Evolutionary conservation across 2,888 invertebrate species (phyloP).

Genomic region (Calameuta idolon): DNA sequence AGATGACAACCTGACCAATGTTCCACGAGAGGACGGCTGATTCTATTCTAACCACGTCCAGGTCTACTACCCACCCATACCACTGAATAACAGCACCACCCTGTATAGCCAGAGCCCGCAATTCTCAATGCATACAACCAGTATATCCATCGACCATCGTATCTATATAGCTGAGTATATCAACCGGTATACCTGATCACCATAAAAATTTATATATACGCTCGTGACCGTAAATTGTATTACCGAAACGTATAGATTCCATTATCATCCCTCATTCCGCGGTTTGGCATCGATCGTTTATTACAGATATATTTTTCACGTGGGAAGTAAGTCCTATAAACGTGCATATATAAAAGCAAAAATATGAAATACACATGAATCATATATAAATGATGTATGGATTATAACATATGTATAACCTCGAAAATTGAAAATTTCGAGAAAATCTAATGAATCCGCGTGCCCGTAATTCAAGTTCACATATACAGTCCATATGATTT

Average conservation of each 20-base stretch:
- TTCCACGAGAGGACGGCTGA: conserved; percentile 28
- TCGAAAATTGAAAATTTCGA: no score
- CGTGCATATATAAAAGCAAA: no score
- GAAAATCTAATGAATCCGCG: no score
- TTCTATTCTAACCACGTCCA: conserved; percentile 55
- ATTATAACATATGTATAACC: no score
- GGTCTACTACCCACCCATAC: conserved; percentile 20
- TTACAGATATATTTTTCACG: background rate
- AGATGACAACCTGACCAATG: no score
- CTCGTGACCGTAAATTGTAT: conserved; percentile 63
- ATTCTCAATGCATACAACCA: conserved; percentile 48
- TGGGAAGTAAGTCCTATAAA: background rate
- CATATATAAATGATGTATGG: background rate
- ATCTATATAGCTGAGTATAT: conserved; percentile 40
- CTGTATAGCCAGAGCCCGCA: conserved; percentile 29
- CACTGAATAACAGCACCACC: conserved; percentile 7
- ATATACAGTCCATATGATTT: no score
- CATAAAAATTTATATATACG: conserved; percentile 64
- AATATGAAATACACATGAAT: background rate
- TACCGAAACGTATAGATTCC: conserved; percentile 42
- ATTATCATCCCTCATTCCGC: background rate
- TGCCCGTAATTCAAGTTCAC: no score
- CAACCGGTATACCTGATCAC: conserved; percentile 61
- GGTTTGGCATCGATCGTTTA: background rate
- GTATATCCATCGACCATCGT: conserved; percentile 34